These are phyloP conservation scores for Scleropages formosus DNA, from an alignment of 2,797 vertebrate species.

Conservation along the genomic window DNA sequence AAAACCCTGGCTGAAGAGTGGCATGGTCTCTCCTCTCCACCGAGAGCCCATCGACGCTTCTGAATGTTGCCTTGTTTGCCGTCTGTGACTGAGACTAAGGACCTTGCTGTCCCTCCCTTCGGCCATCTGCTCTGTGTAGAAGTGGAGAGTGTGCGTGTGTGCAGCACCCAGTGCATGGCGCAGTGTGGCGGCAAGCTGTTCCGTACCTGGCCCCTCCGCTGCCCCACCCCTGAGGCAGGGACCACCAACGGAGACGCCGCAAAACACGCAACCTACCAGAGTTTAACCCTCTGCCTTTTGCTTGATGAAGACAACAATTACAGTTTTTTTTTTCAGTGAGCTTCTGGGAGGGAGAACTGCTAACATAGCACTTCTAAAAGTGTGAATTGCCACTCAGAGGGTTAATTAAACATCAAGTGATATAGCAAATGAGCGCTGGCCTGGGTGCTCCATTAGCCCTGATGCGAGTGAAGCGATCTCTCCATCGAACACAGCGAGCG, in stretches of 20 bases:
- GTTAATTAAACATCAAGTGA: not conserved
- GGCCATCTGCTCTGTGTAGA: slow-evolving; percentile 61
- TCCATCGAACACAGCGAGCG: not conserved
- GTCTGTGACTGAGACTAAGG: slow-evolving; percentile 52
- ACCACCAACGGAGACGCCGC: not conserved
- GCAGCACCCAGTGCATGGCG: slow-evolving; percentile 40
- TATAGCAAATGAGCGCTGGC: not conserved
- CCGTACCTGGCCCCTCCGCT: not conserved
- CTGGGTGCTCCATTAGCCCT: slow-evolving; percentile 13
- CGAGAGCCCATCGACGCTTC: slow-evolving; percentile 32
- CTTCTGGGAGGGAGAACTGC: not conserved
- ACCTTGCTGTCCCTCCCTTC: slow-evolving; percentile 44
- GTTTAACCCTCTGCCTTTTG: no score
- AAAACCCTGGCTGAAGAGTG: not conserved
- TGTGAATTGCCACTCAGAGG: slow-evolving; percentile 8
- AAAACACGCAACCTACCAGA: not conserved
- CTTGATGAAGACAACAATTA: not conserved
- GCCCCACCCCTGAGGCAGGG: not conserved
- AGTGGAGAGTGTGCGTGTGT: not conserved
- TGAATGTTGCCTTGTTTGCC: slow-evolving; percentile 28
- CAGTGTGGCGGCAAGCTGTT: slow-evolving; percentile 49
- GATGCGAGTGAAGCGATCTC: slow-evolving; percentile 19
- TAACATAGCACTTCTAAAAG: not conserved
- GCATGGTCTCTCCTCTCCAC: not conserved
- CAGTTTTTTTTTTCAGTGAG: not conserved